Conservation (phyloP, 2,888 invertebrate species). For the Drosophila pseudotakahashii region DNA sequence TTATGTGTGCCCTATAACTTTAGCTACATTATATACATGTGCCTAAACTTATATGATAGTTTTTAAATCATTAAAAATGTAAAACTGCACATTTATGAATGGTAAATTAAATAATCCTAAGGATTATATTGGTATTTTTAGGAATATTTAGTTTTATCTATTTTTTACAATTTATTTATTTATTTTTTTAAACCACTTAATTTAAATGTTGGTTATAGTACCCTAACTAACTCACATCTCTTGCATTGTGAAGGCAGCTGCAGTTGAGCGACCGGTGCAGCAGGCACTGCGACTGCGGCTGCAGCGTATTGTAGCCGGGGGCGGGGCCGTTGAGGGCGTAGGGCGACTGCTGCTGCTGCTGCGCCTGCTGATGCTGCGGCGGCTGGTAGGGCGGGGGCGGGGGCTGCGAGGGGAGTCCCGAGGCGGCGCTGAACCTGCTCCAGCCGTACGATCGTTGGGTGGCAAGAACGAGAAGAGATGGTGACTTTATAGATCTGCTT, state of each 20-base stretch:
- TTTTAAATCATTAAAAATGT: too few relatives aligned
- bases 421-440: conserved; percentile 84
- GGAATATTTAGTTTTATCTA: neutral
- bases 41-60: too few relatives aligned
- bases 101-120: too few relatives aligned
- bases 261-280: conserved; percentile 91
- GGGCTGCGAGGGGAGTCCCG: conserved; percentile 85
- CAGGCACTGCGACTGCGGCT: conserved; percentile 87
- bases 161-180: too few relatives aligned
- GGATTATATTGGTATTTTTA: too few relatives aligned
- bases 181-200: too few relatives aligned
- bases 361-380: conserved; percentile 76
- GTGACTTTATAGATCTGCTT: conserved; percentile 76
- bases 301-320: conserved; percentile 84
- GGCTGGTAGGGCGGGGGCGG: conserved; percentile 86
- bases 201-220: too few relatives aligned
- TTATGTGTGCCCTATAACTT: too few relatives aligned
- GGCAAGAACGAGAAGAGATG: conserved; percentile 70
- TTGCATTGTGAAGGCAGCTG: conserved; percentile 86
- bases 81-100: too few relatives aligned
- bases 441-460: conserved; percentile 87
- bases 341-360: conserved; percentile 81
- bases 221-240: conserved; percentile 76
- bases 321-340: conserved; percentile 85
- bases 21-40: too few relatives aligned